Conservation (phyloP, 2,888 invertebrate genomes). For the Andrena trimmerana region DNA sequence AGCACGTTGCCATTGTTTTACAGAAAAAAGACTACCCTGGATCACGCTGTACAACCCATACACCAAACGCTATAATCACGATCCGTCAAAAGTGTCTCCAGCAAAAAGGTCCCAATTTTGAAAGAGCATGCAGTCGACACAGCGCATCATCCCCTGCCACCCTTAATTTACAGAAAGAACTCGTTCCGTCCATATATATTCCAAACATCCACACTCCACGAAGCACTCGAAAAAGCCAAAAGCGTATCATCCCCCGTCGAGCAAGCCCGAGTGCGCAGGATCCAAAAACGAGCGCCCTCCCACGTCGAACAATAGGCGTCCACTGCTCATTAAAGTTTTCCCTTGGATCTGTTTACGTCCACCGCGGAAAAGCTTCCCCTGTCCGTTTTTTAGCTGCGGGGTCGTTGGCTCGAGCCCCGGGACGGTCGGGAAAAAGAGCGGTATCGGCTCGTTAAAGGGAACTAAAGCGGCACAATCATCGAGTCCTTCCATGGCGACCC, state of each 20-base stretch:
- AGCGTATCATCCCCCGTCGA: neutral
- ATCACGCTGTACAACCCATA: no score
- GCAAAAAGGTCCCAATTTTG: no score
- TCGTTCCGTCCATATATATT: neutral
- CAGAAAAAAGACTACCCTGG: no score
- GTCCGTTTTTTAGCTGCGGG: slow-evolving; percentile 5
- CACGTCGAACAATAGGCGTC: slow-evolving; percentile 25
- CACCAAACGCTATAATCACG: no score
- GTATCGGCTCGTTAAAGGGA: slow-evolving; percentile 30
- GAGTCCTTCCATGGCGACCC: neutral
- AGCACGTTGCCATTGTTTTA: no score
- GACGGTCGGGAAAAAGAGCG: slow-evolving; percentile 6
- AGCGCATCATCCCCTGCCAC: no score
- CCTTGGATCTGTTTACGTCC: slow-evolving; percentile 13
- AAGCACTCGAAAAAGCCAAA: neutral
- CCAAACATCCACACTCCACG: neutral
- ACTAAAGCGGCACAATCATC: slow-evolving; percentile 28
- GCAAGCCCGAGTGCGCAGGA: neutral
- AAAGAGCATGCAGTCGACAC: no score
- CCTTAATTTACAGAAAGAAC: neutral
- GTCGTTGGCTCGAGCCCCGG: slow-evolving; percentile 2
- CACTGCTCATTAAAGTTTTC: slow-evolving; percentile 32
- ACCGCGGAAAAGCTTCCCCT: neutral
- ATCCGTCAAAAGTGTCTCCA: no score
- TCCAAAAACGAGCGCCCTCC: neutral